Evolutionary conservation across 2,888 invertebrate genomes (phyloP).

Genomic region (Acleris sparsana): DNA sequence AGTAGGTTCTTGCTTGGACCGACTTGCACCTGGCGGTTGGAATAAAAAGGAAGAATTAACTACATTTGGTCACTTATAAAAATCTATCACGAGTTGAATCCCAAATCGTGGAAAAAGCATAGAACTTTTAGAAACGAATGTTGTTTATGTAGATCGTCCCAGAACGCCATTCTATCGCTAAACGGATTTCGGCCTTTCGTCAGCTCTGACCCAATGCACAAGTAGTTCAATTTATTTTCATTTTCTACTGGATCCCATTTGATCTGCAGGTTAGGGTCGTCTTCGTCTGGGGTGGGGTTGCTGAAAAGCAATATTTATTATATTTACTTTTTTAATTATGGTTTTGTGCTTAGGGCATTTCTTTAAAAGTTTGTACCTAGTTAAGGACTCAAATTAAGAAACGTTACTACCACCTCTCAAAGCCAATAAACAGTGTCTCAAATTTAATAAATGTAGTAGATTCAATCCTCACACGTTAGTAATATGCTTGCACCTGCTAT

Average conservation of each 20-base stretch:
- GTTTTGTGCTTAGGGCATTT: no score
- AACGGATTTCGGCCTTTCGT: slow-evolving; percentile 74
- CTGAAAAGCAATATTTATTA: slow-evolving; percentile 52
- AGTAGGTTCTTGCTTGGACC: no score
- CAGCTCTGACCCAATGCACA: slow-evolving; percentile 70
- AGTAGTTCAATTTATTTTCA: slow-evolving; percentile 65
- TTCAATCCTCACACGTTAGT: no score
- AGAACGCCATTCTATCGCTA: slow-evolving; percentile 72
- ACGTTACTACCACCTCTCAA: no score
- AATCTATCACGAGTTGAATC: slow-evolving; percentile 45
- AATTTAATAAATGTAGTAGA: no score
- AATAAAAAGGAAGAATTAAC: no score
- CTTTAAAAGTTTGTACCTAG: no score
- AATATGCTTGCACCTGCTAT: no score
- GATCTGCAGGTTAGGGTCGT: slow-evolving; percentile 68
- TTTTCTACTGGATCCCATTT: slow-evolving; percentile 73
- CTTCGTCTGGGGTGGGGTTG: slow-evolving; percentile 71
- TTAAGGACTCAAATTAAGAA: no score
- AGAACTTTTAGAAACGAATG: slow-evolving; percentile 61
- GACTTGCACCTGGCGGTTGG: no score
- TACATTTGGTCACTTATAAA: neutral
- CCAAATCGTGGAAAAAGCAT: slow-evolving; percentile 67
- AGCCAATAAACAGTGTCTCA: no score
- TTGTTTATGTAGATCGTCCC: slow-evolving; percentile 70
- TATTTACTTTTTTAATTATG: neutral